Base-by-base conservation (phyloP, 2,888 invertebrate species). In the Sesamia inferens region DNA sequence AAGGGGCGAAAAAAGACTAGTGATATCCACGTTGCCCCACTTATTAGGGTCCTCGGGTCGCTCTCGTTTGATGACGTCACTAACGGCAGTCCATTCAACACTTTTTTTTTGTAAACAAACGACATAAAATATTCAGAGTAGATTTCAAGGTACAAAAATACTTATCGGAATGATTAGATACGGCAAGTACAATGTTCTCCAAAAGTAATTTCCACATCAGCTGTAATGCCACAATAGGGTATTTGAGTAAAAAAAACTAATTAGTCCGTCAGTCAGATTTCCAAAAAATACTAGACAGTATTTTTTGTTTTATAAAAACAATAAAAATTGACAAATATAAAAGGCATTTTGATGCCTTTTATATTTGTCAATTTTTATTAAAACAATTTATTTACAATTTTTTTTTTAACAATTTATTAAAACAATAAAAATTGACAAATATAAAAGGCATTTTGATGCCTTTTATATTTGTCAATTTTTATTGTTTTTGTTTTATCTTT, bases 31-130 rank as follows among this genome's bases (percentile, higher is more conserved):
- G 85, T 47, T 71, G 72, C 55, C 81, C 81, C 74, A 89, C 87
- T 91, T 91, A 91, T 90, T 90, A 92, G 89, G 84, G 82, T 63
- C 79, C 83, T 81, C 76, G 88, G 87, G 87, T 67, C 86, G 79
- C 79, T 85, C 85, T 89, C 88, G 89, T 88, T 89, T 88, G 85
- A 73, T 90, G 90, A 89, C 90, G 89, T 92, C 91, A 90, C 88
- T 88, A 88, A 88, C 88, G 88, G 31, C 90, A 90, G 83, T 87
- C 81, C 90, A 90, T 90, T 91, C 89, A 90, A 82, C 78, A 72
- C 59, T 78, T 87, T 74, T 87, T 31, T 31, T 87, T 75, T 74
- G 70, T 78, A 79, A 79, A 81, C 78, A 80, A 68, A 72, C 68
- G 64, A 51, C 22, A 58, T 19, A 64, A 42, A 51, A 16, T 51